Percentiles rank a stretch among this genome's conserved stretches.
These are phyloP conservation scores for Hyposmocoma kahamanoa DNA, from an alignment of 1,140 invertebrate species.

Conservation along the genomic window DNA sequence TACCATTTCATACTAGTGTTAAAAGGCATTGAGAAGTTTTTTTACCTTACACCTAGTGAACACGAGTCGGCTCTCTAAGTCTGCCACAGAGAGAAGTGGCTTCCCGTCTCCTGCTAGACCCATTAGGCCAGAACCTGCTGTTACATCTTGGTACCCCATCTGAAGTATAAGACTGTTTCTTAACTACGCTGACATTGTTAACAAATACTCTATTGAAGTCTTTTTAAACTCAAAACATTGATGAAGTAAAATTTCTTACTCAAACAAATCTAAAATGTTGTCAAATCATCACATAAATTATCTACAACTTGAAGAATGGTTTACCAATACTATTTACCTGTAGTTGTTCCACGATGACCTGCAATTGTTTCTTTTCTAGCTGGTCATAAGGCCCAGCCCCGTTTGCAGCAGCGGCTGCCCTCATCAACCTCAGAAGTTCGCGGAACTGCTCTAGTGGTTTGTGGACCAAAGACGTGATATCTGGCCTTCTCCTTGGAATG, in stretches of 20 bases:
- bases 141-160: slow-evolving; percentile 84
- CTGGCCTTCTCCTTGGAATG: slow-evolving; percentile 84
- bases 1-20: no score
- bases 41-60: slow-evolving; percentile 88
- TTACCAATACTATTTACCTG: no score
- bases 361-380: slow-evolving; percentile 64
- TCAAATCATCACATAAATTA: no score
- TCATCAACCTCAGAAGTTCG: slow-evolving; percentile 62
- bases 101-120: slow-evolving; percentile 86
- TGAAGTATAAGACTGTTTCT: no score
- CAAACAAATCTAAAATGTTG: no score
- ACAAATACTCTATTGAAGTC: no score
- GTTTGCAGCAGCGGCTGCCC: slow-evolving; percentile 52
- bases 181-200: no score
- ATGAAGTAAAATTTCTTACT: no score
- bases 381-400: slow-evolving; percentile 61
- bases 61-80: slow-evolving; percentile 87
- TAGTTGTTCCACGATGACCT: slow-evolving; percentile 64
- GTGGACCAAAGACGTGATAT: slow-evolving; percentile 86
- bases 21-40: no score
- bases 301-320: no score
- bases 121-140: slow-evolving; percentile 86
- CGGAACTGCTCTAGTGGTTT: slow-evolving; percentile 82
- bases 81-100: slow-evolving; percentile 85
- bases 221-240: no score